Evolutionary conservation across 64 coral and sea anemone species (phyloP).

Genomic region (Montipora cactus): DNA sequence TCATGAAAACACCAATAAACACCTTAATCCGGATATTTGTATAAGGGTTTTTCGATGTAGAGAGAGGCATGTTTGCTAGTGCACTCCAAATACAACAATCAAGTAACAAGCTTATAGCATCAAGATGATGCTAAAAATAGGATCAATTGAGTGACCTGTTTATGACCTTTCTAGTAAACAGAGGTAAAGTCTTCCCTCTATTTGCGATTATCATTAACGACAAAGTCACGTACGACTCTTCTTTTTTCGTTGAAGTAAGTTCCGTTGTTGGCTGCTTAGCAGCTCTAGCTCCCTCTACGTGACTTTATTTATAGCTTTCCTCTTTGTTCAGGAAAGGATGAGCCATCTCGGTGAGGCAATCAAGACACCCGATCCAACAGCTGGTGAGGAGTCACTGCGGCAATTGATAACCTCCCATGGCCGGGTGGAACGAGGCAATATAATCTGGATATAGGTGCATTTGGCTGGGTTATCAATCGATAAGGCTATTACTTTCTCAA

Average conservation of each 20-base stretch:
- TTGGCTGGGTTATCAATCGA: no score
- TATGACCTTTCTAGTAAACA: background rate
- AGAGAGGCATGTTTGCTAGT: background rate
- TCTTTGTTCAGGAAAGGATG: no score
- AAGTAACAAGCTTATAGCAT: background rate
- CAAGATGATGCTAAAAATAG: conserved; percentile 4
- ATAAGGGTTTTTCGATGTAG: background rate
- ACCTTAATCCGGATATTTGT: background rate
- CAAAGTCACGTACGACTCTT: background rate
- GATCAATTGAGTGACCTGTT: background rate
- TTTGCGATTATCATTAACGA: background rate
- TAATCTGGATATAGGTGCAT: background rate
- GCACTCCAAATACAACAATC: background rate
- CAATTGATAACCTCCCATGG: no score
- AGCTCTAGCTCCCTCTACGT: background rate
- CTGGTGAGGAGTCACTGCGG: no score
- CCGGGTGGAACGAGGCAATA: background rate
- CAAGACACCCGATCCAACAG: background rate
- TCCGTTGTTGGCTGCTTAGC: background rate
- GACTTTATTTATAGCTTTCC: background rate
- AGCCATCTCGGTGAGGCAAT: background rate
- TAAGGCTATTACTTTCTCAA: no score
- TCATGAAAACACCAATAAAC: background rate
- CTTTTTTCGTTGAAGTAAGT: background rate
- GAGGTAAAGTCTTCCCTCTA: background rate